phyloP scores from a whole-genome alignment of 2,113 vertebrate species.

The Neodontobutis hainanensis region DNA sequence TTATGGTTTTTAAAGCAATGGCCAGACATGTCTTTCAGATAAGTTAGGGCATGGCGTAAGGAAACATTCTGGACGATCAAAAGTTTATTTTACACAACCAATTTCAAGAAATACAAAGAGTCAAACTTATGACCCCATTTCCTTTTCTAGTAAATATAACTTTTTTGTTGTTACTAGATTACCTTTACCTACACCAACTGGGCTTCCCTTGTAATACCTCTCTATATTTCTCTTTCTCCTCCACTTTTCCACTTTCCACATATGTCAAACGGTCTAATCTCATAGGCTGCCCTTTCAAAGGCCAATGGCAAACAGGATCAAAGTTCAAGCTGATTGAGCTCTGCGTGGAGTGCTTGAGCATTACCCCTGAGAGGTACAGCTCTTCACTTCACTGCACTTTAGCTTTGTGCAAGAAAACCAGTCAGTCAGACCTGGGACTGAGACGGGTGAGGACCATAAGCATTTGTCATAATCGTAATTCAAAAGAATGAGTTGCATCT shows the following conservation, averaged over 20 bases:
- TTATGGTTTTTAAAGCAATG: conserved; percentile 1
- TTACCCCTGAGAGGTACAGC: conserved; percentile 2
- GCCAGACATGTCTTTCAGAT: background rate
- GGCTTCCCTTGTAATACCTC: conserved; percentile 4
- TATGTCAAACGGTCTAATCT: conserved; percentile 19
- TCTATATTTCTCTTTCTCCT: conserved; percentile 15
- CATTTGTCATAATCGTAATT: background rate
- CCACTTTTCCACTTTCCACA: conserved; percentile 23
- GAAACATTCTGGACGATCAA: no score
- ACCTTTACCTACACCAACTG: background rate
- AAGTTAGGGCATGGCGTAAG: no score
- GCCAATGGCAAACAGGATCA: conserved; percentile 23
- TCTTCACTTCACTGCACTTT: background rate
- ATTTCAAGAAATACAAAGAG: no score
- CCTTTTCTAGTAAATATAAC: no score
- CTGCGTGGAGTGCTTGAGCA: conserved; percentile 6
- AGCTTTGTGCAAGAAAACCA: conserved; percentile 4
- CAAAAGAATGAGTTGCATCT: conserved; percentile 1
- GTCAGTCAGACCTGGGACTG: background rate
- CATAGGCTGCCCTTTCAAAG: conserved; percentile 23
- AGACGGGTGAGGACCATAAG: no score
- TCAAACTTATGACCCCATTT: no score
- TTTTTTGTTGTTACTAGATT: background rate
- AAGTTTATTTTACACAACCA: no score
- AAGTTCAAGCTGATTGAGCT: conserved; percentile 40